Base-by-base conservation (phyloP, 1,140 invertebrate species). In the Tetraneura akinire region DNA sequence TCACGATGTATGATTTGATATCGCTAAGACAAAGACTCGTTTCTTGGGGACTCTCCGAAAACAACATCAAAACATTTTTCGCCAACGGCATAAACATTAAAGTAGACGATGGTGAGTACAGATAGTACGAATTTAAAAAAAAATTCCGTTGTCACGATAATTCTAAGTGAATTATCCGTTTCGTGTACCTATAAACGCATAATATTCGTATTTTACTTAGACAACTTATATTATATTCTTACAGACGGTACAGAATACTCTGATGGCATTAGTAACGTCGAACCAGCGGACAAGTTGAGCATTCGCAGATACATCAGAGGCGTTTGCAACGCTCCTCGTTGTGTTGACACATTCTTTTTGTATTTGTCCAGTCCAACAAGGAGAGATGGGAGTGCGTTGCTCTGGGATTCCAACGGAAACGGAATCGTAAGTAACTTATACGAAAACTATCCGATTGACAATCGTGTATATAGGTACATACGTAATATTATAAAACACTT, bases 21-120 rank as follows among this genome's bases (percentile, higher is more conserved):
- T 81, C 82, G 3, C 84, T 89, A 66, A 86, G 87, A 74, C 81
- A 84, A 21, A 86, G 88, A 85, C 84, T 90, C 6, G 81, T 85
- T 57, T 82, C 84, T 23, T 86, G 87, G 83, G 88, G 89, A 45
- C 89, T 89, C 82, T 84, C 83, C 9, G 83, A 84, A 32, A 83
- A 85, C 21, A 88, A 89, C 81, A 87, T 90, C 51, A 87, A 88
- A 82, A 85, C 88, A 8, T 90, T 89, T 84, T 89, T 86, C 82
- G 88, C 87, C 29, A 89, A 89, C 82, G 88, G 88, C 55, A 45
- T 78, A 18, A 57, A 57, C 3, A 62, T 21, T 32, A 57, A 11
- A 0, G 16, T 29, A 6, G 74, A 78, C 16, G 74, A 78, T 23
- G 74, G 55, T 62, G 53, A 78, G 55, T 60, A 5, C 5, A 26